phyloP scores from a whole-genome alignment of 2,888 invertebrate genomes.

The Hermaeophaga mercurialis region DNA sequence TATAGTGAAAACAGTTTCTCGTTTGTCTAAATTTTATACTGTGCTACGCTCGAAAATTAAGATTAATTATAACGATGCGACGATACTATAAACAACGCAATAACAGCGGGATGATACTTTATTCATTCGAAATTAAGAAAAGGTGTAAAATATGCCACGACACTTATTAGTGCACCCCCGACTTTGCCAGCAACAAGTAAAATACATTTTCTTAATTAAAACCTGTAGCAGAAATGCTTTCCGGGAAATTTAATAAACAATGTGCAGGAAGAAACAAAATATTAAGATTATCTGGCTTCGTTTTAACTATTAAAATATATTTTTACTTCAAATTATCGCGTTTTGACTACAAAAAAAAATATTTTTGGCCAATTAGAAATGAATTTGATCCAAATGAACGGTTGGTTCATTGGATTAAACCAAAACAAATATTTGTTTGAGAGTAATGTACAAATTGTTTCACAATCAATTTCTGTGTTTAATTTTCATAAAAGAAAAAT shows the following conservation, averaged over 20 bases:
- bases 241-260: slow-evolving; percentile 28
- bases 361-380: too few relatives aligned
- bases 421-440: too few relatives aligned
- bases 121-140: slow-evolving; percentile 24
- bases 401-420: too few relatives aligned
- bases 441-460: too few relatives aligned
- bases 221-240: slow-evolving; percentile 17
- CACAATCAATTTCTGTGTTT: too few relatives aligned
- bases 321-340: too few relatives aligned
- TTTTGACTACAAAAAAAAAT: too few relatives aligned
- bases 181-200: slow-evolving; percentile 25
- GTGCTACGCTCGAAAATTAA: background rate
- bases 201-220: slow-evolving; percentile 29
- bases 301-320: too few relatives aligned
- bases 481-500: too few relatives aligned
- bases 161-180: slow-evolving; percentile 20
- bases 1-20: too few relatives aligned
- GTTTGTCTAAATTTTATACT: too few relatives aligned
- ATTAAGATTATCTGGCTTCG: slow-evolving; percentile 1
- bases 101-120: slow-evolving; percentile 13
- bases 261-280: slow-evolving; percentile 16
- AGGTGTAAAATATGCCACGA: slow-evolving; percentile 23
- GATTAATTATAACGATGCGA: slow-evolving; percentile 6
- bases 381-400: too few relatives aligned
- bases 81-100: slow-evolving; percentile 8